Percentiles rank a stretch among this genome's conserved stretches.
Conservation (phyloP, 2,888 invertebrate genomes). For the Heliothis peltigera region DNA sequence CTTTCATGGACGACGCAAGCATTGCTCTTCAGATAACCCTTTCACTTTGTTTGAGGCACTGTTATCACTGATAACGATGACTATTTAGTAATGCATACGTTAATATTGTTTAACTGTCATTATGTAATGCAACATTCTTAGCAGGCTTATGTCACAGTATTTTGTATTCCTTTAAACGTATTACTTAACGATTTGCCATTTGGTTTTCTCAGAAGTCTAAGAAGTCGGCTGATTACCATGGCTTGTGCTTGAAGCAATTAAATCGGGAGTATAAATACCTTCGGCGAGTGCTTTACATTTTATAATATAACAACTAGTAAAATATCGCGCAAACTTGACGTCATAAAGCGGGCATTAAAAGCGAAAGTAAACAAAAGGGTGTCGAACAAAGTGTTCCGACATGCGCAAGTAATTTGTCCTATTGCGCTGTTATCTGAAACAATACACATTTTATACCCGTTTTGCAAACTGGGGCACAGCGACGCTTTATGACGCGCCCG, state of each 20-base stretch:
- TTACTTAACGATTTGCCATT: conserved; percentile 12
- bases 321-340: conserved; percentile 41
- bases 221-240: conserved; percentile 4
- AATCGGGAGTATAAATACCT: conserved; percentile 37
- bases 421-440: conserved; percentile 81
- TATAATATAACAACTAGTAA: conserved; percentile 26
- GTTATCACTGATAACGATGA: conserved; percentile 27
- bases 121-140: conserved; percentile 18
- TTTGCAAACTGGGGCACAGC: conserved; percentile 83
- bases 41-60: conserved; percentile 54
- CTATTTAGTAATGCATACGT: conserved; percentile 8
- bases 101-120: conserved; percentile 2
- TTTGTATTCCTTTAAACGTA: neutral
- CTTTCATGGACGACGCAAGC: conserved; percentile 66
- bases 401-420: conserved; percentile 81
- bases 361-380: conserved; percentile 79
- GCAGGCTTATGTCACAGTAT: neutral
- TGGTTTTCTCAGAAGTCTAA: conserved; percentile 7
- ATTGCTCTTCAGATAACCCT: conserved; percentile 58
- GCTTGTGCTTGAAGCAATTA: conserved; percentile 35
- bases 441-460: conserved; percentile 76
- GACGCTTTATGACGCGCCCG: conserved; percentile 78
- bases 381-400: conserved; percentile 79
- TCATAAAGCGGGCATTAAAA: conserved; percentile 71
- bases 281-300: conserved; percentile 16